These are phyloP conservation scores for Lateolabrax maculatus DNA, from an alignment of 2,797 vertebrate species.

Conservation along the genomic window DNA sequence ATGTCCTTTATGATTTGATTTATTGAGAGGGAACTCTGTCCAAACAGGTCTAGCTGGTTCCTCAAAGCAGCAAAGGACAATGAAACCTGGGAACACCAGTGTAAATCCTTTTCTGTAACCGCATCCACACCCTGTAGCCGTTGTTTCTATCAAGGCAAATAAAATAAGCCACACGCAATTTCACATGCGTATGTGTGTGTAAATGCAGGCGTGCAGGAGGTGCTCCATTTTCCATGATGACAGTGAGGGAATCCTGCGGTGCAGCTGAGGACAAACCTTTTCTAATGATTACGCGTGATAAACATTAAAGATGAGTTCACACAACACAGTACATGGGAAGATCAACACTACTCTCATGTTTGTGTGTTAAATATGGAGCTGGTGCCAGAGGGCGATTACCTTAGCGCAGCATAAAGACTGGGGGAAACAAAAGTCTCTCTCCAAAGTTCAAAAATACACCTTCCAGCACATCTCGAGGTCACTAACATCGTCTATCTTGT, in stretches of 20 bases:
- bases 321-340: background rate
- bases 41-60: slow-evolving; percentile 69
- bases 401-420: slow-evolving; percentile 5
- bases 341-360: background rate
- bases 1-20: slow-evolving; percentile 30
- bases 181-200: background rate
- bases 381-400: background rate
- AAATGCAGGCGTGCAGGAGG: background rate
- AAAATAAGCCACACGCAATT: slow-evolving; percentile 19
- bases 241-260: slow-evolving; percentile 54
- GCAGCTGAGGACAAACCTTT: slow-evolving; percentile 33
- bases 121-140: slow-evolving; percentile 54
- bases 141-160: slow-evolving; percentile 29
- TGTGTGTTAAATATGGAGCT: background rate
- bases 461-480: background rate
- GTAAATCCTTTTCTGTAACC: slow-evolving; percentile 26
- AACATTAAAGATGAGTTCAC: background rate
- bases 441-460: background rate
- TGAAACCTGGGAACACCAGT: slow-evolving; percentile 50
- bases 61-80: slow-evolving; percentile 48
- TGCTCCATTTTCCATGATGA: slow-evolving; percentile 68
- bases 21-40: slow-evolving; percentile 41
- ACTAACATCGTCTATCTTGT: background rate
- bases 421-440: background rate
- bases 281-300: background rate